Base-by-base conservation (phyloP, 37 sponge, comb jelly and placozoan genomes). In the Halichondria panicea region DNA sequence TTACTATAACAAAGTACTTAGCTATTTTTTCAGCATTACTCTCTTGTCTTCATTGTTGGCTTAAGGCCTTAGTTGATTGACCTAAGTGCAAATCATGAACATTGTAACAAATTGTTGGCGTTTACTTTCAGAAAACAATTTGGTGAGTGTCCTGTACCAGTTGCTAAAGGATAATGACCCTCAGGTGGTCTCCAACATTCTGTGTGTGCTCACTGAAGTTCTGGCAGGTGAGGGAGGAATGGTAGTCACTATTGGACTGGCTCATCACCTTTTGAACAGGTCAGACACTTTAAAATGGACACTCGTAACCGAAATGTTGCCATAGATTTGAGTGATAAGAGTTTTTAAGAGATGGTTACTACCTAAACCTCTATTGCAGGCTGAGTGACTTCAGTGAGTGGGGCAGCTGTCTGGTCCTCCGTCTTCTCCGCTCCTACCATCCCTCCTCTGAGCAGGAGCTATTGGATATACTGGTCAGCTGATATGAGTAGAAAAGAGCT, bases 381-480 rank as follows among this genome's bases (percentile, higher is more conserved):
- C 55, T 96, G 42, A 75, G 84, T 34, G 94, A 96, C 35, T 96
- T 96, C 77, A 87, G 71, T 66, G 97, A 96, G 68, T 96, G 97
- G 97, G 81, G 94, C 1, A 94, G 93, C 68, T 87, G 88, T 68
- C 72, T 77, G 70, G 72, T 96, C 38, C 76, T 96, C 75, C 74
- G 87, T 0, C 45, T 87, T 3, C 76, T 96, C 48, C 0, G 50
- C 3, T 58, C 68, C 31, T 96, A 93, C 75, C 72, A 77, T 12
- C 73, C 88, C 13, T 38, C 69, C 25, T 74, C 81, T 40, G 91
- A 93, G 8, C 91, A 89, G 8, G 97, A 96, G 66, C 45, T 82
- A 32, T 84, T 79, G 84, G 97, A 96, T 38, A 87, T 96, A 28
- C 71, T 96, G 68, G 93, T 92, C 35, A 88, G n/a, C n/a, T n/a